These are phyloP conservation scores for Rhingia campestris DNA, from an alignment of 2,888 invertebrate species.

Conservation along the genomic window DNA sequence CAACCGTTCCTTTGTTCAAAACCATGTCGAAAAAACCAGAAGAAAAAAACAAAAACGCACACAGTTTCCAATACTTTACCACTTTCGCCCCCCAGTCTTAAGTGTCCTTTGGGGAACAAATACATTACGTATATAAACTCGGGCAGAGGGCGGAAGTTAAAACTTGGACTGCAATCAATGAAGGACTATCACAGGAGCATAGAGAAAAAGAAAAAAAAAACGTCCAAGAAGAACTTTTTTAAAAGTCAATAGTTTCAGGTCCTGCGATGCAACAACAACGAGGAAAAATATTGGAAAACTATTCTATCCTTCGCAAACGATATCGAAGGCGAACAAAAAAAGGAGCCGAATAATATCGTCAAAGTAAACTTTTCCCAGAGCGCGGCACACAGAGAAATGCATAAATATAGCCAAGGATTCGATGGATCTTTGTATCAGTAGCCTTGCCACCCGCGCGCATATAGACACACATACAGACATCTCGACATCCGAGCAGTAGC, in stretches of 20 bases:
- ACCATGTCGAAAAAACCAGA: conserved; percentile 2
- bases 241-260: conserved; percentile 69
- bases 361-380: conserved; percentile 69
- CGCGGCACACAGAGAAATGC: conserved; percentile 54
- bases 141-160: conserved; percentile 31
- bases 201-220: conserved; percentile 24
- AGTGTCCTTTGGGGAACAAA: conserved; percentile 56
- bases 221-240: conserved; percentile 63
- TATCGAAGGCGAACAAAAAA: conserved; percentile 50
- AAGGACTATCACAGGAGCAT: conserved; percentile 49
- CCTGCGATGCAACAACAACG: conserved; percentile 24
- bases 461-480: conserved; percentile 23
- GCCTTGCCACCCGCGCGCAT: conserved; percentile 42
- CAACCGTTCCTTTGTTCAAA: conserved; percentile 58
- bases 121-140: conserved; percentile 27
- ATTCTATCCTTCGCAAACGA: conserved; percentile 58
- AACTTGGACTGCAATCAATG: conserved; percentile 73
- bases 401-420: conserved; percentile 71
- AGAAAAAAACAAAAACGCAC: neutral
- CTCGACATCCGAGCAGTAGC: conserved; percentile 11
- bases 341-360: conserved; percentile 67
- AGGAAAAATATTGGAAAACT: conserved; percentile 23
- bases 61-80: conserved; percentile 63
- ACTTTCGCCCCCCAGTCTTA: conserved; percentile 29
- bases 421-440: conserved; percentile 70